phyloP scores from a whole-genome alignment of 1,140 invertebrate species.

The Probaryconus sp. region DNA sequence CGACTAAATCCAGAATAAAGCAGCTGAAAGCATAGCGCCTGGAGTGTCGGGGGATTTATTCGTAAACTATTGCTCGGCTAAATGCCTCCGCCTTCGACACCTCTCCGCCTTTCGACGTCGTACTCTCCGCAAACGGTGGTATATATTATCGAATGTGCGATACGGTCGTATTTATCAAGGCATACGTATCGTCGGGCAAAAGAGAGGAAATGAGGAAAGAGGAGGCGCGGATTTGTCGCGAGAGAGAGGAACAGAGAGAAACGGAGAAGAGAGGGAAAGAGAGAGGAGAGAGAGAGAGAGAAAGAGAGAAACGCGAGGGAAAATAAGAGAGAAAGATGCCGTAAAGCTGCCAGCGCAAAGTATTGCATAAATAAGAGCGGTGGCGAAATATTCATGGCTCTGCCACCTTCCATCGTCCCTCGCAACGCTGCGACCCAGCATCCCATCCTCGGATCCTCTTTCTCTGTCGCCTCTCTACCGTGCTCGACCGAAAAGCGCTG shows the following conservation, averaged over 20 bases:
- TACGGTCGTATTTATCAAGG: slow-evolving; percentile 74
- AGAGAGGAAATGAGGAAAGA: slow-evolving; percentile 56
- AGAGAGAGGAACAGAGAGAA: slow-evolving; percentile 33
- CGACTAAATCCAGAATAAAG: slow-evolving; percentile 72
- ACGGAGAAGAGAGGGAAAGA: slow-evolving; percentile 20
- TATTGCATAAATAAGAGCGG: slow-evolving; percentile 78
- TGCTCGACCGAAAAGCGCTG: slow-evolving; percentile 69
- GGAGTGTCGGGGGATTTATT: slow-evolving; percentile 76
- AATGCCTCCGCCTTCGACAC: slow-evolving; percentile 69
- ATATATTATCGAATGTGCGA: slow-evolving; percentile 75
- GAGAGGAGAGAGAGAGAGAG: background rate
- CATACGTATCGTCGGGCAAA: slow-evolving; percentile 58
- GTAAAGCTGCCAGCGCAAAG: slow-evolving; percentile 78
- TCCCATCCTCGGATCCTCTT: slow-evolving; percentile 56
- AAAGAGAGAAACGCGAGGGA: background rate
- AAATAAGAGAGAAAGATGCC: slow-evolving; percentile 58
- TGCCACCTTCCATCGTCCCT: slow-evolving; percentile 71
- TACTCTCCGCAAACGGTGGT: slow-evolving; percentile 73
- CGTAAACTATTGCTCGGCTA: slow-evolving; percentile 76
- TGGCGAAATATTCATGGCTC: slow-evolving; percentile 78
- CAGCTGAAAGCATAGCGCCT: slow-evolving; percentile 65
- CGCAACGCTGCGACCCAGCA: slow-evolving; percentile 58
- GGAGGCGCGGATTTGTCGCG: slow-evolving; percentile 57
- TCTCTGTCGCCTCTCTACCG: slow-evolving; percentile 52
- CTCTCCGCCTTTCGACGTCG: slow-evolving; percentile 59